Evolutionary conservation across 2,888 invertebrate genomes (phyloP).

Genomic region (Meliscaeva auricollis): DNA sequence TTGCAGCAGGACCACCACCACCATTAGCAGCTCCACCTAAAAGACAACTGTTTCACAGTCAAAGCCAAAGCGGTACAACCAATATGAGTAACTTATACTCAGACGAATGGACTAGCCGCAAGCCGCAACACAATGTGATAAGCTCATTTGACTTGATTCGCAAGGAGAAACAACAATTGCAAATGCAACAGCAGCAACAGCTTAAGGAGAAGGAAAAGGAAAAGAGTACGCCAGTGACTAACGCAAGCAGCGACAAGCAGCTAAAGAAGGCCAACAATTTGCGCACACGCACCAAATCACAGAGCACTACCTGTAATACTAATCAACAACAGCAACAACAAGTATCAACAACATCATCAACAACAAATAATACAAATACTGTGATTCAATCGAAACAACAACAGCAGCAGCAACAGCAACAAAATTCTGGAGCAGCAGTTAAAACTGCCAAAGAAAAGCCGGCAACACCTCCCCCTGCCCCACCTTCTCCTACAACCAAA

Average conservation of each 20-base stretch:
- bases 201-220: slow-evolving; percentile 66
- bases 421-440: slow-evolving; percentile 46
- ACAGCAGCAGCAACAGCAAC: slow-evolving; percentile 72
- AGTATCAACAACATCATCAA: slow-evolving; percentile 31
- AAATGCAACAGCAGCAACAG: slow-evolving; percentile 78
- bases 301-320: slow-evolving; percentile 57
- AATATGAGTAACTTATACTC: slow-evolving; percentile 69
- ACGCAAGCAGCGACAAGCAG: slow-evolving; percentile 66
- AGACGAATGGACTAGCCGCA: slow-evolving; percentile 67
- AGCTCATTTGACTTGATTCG: slow-evolving; percentile 82
- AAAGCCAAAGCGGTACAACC: slow-evolving; percentile 81
- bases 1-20: slow-evolving; percentile 22
- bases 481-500: slow-evolving; percentile 48
- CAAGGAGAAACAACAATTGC: slow-evolving; percentile 80
- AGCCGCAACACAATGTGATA: slow-evolving; percentile 72
- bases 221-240: slow-evolving; percentile 45
- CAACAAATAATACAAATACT: slow-evolving; percentile 20
- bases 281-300: slow-evolving; percentile 72
- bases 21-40: slow-evolving; percentile 77
- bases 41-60: slow-evolving; percentile 83
- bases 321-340: slow-evolving; percentile 76
- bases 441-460: slow-evolving; percentile 63
- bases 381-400: slow-evolving; percentile 68
- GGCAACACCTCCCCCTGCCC: slow-evolving; percentile 64
- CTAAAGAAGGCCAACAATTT: slow-evolving; percentile 62